Conservation (phyloP, 2,113 vertebrate genomes). For the Stictonetta naevosa region DNA sequence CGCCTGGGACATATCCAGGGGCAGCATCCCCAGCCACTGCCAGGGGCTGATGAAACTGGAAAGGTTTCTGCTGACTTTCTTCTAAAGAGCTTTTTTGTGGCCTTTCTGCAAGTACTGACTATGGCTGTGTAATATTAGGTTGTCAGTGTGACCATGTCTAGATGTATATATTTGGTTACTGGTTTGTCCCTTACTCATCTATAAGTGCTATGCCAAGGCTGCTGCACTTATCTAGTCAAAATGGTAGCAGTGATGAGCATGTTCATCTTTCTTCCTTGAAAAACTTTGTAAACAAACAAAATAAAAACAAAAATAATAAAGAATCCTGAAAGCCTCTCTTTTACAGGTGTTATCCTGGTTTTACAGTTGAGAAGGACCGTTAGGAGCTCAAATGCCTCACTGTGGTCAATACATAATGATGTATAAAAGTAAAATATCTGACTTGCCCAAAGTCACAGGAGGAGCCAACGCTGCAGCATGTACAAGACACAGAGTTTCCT, state of each 20-base stretch:
- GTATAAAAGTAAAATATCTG: not conserved
- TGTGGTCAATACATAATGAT: not conserved
- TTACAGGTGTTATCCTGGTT: constrained; percentile 10
- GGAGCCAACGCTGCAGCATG: accelerated
- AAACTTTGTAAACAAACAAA: not conserved
- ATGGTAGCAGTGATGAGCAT: not conserved
- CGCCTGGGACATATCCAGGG: not conserved
- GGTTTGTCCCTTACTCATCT: constrained; percentile 4
- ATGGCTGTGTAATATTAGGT: not conserved
- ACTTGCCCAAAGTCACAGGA: not conserved
- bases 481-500: not conserved
- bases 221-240: constrained; percentile 32
- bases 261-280: not conserved
- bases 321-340: not conserved
- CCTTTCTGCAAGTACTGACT: not conserved
- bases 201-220: not conserved
- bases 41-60: not conserved
- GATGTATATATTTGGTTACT: constrained; percentile 29
- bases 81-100: not conserved
- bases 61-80: not conserved
- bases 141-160: constrained; percentile 18
- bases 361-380: not conserved
- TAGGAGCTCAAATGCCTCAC: constrained; percentile 12
- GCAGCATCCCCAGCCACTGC: not conserved
- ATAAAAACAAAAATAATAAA: not conserved